Base-by-base conservation (phyloP, 2,113 vertebrate genomes). In the Garra rufa region DNA sequence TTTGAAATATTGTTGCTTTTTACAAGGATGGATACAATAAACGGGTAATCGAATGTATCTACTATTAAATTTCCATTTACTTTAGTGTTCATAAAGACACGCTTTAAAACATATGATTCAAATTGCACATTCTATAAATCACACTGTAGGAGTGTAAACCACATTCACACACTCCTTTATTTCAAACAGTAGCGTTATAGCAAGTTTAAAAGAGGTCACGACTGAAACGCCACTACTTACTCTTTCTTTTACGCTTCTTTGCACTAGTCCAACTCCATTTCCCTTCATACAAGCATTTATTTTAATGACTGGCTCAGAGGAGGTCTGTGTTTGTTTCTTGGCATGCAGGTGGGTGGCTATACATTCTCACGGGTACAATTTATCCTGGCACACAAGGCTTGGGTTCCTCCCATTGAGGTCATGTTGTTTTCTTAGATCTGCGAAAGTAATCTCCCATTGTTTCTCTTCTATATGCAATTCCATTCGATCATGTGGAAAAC, bases 251-350 rank as follows among this genome's bases (percentile, higher is more conserved):
- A n/a, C 43, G n/a, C 70, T 73, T 46, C 41, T n/a, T 73, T 26
- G 21, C 41, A 44, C 70, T n/a, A 26, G 41, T 71, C 75, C 50
- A 41, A 59, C 75, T 59, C 19, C 9, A 26, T 80, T 43, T 46
- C 9, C 41, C n/a, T 80, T 63, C 61, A 74, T n/a, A 63, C 65
- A 15, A 59, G 57, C 81, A 83, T 83, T 83, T 74, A 73, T 87
- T 67, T 65, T 83, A 86, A 86, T 74, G 75, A 80, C 76, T 48
- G 44, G n/a, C 63, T 59, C 34, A 13, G 46, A 55, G 48, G 80
- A 75, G 61, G 85, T 74, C 28, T 65, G 13, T 73, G 81, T 86
- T 71, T 73, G 28, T 79, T 59, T 30, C 63, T 70, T 44, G 26
- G 38, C 67, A 50, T 69, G 76, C 65, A 46, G 77, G 67, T 43